Evolutionary conservation across 2,797 vertebrate genomes (phyloP).

Genomic region (Urocyon cinereoargenteus): DNA sequence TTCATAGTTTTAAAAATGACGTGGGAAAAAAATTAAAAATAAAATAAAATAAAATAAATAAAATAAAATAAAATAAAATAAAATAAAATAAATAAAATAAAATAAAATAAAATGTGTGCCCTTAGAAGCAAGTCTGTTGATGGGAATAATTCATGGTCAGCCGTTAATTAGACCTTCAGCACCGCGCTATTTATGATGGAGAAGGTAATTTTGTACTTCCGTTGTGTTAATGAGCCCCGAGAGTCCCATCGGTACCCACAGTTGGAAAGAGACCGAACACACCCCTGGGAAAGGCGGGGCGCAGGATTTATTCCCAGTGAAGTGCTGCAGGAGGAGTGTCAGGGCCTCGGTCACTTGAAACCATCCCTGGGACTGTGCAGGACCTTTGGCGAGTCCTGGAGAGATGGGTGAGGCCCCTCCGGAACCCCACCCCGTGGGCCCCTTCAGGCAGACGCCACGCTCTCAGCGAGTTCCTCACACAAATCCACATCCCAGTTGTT

Average conservation of each 20-base stretch:
- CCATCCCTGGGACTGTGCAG: too few relatives aligned
- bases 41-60: not conserved
- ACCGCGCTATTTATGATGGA: not conserved
- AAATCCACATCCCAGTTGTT: not conserved
- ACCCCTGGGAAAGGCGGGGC: not conserved
- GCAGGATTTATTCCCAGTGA: too few relatives aligned
- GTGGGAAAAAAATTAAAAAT: too few relatives aligned
- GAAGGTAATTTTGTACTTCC: not conserved
- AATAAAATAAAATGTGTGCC: not conserved
- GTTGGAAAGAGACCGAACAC: not conserved
- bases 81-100: not conserved
- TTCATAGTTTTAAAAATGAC: not conserved
- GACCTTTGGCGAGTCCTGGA: accelerated
- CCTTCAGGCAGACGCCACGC: accelerated
- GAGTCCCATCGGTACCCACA: accelerated
- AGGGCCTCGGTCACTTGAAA: accelerated
- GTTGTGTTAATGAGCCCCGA: not conserved
- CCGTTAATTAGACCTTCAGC: not conserved
- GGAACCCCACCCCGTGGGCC: accelerated
- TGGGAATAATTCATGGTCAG: not conserved
- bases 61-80: not conserved
- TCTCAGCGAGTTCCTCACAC: not conserved
- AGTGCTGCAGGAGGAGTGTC: accelerated
- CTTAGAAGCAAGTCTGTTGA: not conserved
- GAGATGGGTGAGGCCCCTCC: accelerated